phyloP scores from a whole-genome alignment of 2,113 vertebrate species.

The Piaya cayana region DNA sequence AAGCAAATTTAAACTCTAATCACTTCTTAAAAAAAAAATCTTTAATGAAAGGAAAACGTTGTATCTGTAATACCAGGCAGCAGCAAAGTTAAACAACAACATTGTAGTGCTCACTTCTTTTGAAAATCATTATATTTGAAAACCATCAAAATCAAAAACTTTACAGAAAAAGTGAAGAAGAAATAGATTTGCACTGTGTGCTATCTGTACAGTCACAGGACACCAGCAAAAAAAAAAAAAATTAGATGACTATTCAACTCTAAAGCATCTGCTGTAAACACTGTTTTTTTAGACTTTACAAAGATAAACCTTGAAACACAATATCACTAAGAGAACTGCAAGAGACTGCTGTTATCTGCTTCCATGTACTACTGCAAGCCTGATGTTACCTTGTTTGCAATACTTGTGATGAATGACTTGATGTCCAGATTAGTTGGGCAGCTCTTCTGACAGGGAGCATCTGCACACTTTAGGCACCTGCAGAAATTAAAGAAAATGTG shows the following conservation, averaged over 20 bases:
- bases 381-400: constrained; percentile 84
- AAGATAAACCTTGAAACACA: constrained; percentile 16
- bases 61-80: not conserved
- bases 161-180: not conserved
- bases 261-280: not conserved
- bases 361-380: not conserved
- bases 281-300: not conserved
- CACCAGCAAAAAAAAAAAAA: constrained; percentile 12
- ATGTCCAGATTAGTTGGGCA: constrained; percentile 89
- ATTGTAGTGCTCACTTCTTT: not conserved
- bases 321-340: not conserved
- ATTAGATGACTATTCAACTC: constrained; percentile 12
- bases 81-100: not conserved
- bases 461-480: constrained; percentile 88
- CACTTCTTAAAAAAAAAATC: not conserved
- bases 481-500: constrained; percentile 25
- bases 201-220: not conserved
- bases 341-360: not conserved
- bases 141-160: not conserved
- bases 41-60: not conserved
- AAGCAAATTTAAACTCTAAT: not conserved
- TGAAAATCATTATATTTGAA: not conserved
- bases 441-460: constrained; percentile 91
- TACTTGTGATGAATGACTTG: constrained; percentile 89
- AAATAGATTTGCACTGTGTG: not conserved